These are phyloP conservation scores for Prietella phreatophila DNA, from an alignment of 2,113 vertebrate genomes.

Conservation along the genomic window DNA sequence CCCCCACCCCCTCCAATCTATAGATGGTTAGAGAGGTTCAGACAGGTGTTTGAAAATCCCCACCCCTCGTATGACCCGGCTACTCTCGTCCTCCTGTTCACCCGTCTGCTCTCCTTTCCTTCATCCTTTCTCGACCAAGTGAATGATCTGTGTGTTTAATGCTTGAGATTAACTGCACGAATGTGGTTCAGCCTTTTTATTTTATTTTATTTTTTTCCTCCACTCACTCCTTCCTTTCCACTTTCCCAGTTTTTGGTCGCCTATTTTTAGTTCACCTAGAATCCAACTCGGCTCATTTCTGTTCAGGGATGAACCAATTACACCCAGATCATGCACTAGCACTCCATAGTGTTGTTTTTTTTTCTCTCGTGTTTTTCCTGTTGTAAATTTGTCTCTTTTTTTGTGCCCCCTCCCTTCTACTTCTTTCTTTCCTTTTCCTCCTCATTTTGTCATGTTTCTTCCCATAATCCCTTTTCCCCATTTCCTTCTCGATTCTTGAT, in stretches of 20 bases:
- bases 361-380: conserved; percentile 33
- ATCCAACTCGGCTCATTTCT: conserved; percentile 9
- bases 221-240: background rate
- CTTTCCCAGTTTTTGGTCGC: background rate
- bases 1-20: background rate
- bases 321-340: conserved; percentile 46
- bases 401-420: conserved; percentile 31
- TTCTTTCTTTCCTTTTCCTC: background rate
- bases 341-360: conserved; percentile 29
- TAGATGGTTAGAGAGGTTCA: conserved; percentile 1
- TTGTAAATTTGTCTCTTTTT: conserved; percentile 44
- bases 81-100: conserved; percentile 47
- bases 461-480: background rate
- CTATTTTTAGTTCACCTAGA: conserved; percentile 14
- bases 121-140: conserved; percentile 19
- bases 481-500: background rate
- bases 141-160: conserved; percentile 48
- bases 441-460: conserved; percentile 2
- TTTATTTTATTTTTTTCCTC: background rate
- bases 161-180: conserved; percentile 53
- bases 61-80: background rate
- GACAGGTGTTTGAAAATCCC: conserved; percentile 39
- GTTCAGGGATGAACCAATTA: conserved; percentile 6
- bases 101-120: conserved; percentile 23
- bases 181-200: background rate